Conservation (phyloP, 2,797 vertebrate species). For the Lycodopsis pacificus region DNA sequence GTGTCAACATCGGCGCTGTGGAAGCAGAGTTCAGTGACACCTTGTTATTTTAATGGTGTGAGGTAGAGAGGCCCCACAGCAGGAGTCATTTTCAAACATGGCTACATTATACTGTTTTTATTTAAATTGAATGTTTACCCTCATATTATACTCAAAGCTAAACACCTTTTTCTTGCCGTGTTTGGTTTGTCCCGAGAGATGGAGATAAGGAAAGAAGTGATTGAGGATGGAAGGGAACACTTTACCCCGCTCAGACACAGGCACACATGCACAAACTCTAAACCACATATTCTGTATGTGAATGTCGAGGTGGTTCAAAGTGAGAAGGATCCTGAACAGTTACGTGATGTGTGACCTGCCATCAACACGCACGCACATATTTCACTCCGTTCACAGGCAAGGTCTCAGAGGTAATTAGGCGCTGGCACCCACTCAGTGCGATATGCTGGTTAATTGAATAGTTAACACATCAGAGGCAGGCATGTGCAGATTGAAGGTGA, state of each 20-base stretch:
- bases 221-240: conserved; percentile 37
- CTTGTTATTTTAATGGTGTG: conserved; percentile 85
- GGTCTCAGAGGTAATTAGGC: conserved; percentile 80
- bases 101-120: conserved; percentile 73
- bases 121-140: conserved; percentile 61
- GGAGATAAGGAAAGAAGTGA: conserved; percentile 20
- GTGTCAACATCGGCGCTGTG: conserved; percentile 76
- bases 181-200: conserved; percentile 37
- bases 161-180: conserved; percentile 26
- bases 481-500: conserved; percentile 77
- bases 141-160: conserved; percentile 64
- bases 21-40: conserved; percentile 78
- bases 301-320: conserved; percentile 66
- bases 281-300: conserved; percentile 49
- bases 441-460: conserved; percentile 81
- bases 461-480: conserved; percentile 78
- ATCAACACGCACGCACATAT: conserved; percentile 60
- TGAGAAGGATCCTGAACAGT: conserved; percentile 66
- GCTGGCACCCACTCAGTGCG: conserved; percentile 69
- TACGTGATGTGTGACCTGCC: conserved; percentile 80
- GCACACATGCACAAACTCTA: conserved; percentile 13
- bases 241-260: conserved; percentile 8
- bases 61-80: conserved; percentile 71
- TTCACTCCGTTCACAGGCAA: conserved; percentile 69
- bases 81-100: conserved; percentile 66